A percentile compares a stretch with the other conserved stretches of the same genome.
These are phyloP conservation scores for Decapterus maruadsi DNA, from an alignment of 2,797 vertebrate genomes.

Conservation along the genomic window DNA sequence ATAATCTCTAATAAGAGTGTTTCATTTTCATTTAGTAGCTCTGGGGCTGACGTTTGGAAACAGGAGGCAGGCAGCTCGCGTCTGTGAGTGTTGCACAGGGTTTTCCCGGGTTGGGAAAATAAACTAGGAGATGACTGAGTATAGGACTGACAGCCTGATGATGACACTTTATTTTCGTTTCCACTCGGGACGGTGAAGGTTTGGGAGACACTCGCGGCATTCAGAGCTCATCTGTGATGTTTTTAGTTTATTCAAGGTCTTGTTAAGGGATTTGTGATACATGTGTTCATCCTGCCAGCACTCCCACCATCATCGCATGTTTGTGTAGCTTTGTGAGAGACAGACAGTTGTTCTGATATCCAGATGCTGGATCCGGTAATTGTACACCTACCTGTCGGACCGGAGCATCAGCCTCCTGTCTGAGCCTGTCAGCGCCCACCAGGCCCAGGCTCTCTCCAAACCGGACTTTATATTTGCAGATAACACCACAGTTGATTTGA, in stretches of 20 bases:
- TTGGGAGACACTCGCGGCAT: constrained; percentile 64
- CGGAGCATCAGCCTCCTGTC: constrained; percentile 16
- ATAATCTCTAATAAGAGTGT: constrained; percentile 40
- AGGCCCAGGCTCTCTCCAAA: constrained; percentile 19
- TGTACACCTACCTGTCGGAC: constrained; percentile 7
- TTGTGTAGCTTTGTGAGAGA: constrained; percentile 13
- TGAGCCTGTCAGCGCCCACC: constrained; percentile 35
- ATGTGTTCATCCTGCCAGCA: constrained; percentile 12
- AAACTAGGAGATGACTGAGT: constrained; percentile 61
- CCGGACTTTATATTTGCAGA: constrained; percentile 41
- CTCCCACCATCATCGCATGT: constrained; percentile 11
- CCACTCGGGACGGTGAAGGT: constrained; percentile 57
- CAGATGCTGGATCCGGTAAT: constrained; percentile 46
- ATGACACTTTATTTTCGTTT: constrained; percentile 83
- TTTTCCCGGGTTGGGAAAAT: constrained; percentile 71
- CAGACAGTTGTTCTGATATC: constrained; percentile 43
- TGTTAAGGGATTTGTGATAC: constrained; percentile 21
- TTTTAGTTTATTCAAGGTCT: constrained; percentile 36
- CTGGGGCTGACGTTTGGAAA: constrained; percentile 38
- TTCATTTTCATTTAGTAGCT: constrained; percentile 51
- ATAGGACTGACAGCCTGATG: constrained; percentile 42
- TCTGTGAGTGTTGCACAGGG: constrained; percentile 35
- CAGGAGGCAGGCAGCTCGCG: constrained; percentile 37
- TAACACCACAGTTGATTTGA: constrained; percentile 49
- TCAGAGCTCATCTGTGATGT: constrained; percentile 55